A percentile compares a stretch with the other conserved stretches of the same genome.
These are phyloP conservation scores for Lamellibrachia satsuma DNA, from an alignment of 2,888 invertebrate species.

Conservation along the genomic window DNA sequence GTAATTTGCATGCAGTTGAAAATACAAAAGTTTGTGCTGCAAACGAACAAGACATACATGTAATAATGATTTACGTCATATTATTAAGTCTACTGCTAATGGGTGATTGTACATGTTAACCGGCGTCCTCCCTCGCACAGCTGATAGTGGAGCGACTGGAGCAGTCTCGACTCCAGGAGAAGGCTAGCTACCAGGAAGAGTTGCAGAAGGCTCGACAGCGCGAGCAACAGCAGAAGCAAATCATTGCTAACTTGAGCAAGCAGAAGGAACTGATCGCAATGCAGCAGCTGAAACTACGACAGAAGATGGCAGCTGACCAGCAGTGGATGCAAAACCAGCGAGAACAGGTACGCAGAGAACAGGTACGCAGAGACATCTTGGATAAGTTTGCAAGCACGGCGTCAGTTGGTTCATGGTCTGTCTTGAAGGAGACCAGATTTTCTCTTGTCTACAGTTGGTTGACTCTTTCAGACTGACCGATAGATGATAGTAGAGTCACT, in stretches of 20 bases:
- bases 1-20: too few species aligned
- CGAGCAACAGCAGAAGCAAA: conserved; percentile 30
- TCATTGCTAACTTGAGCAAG: conserved; percentile 24
- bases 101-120: background rate
- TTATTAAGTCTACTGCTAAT: too few species aligned
- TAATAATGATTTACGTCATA: too few species aligned
- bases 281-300: conserved; percentile 30
- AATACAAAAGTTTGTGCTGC: too few species aligned
- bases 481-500: too few species aligned
- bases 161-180: conserved; percentile 21
- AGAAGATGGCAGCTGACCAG: conserved; percentile 20
- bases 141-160: conserved; percentile 9
- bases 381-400: too few species aligned
- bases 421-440: too few species aligned
- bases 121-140: background rate
- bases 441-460: too few species aligned
- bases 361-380: too few species aligned
- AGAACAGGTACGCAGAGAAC: background rate
- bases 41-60: too few species aligned
- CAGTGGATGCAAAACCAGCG: conserved; percentile 8
- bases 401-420: too few species aligned
- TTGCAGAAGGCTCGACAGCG: conserved; percentile 29
- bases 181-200: conserved; percentile 18
- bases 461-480: too few species aligned
- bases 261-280: background rate